Evolutionary conservation across 2,888 invertebrate species (phyloP).

Genomic region (Halictus ligatus): DNA sequence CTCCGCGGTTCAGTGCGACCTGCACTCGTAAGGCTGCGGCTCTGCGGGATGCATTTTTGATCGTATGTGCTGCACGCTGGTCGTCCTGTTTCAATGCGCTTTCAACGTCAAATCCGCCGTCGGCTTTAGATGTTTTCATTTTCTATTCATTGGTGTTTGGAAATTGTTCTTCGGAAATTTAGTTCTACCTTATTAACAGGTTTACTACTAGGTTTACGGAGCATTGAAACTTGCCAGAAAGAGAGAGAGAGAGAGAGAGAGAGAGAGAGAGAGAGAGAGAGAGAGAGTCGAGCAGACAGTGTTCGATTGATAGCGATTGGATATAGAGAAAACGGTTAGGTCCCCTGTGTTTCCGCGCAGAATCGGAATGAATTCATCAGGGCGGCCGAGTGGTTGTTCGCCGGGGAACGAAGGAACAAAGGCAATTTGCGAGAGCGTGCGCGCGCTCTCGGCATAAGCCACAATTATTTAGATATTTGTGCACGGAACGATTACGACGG

Average conservation of each 20-base stretch:
- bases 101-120: background rate
- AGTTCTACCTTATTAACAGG: background rate
- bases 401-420: slow-evolving; percentile 24
- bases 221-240: too few relatives aligned
- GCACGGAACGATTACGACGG: slow-evolving; percentile 46
- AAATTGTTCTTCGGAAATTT: background rate
- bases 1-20: slow-evolving; percentile 10
- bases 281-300: background rate
- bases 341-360: background rate
- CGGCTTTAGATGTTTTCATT: background rate
- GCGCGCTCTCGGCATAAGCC: background rate
- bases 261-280: too few relatives aligned
- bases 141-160: background rate
- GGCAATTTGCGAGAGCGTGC: slow-evolving; percentile 35
- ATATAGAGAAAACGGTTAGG: background rate
- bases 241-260: too few relatives aligned
- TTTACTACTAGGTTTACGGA: background rate
- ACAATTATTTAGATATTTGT: slow-evolving; percentile 53
- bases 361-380: slow-evolving; percentile 5
- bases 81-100: background rate
- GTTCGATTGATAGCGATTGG: background rate
- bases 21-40: slow-evolving; percentile 27
- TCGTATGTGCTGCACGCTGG: background rate
- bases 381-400: slow-evolving; percentile 2
- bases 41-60: background rate